phyloP scores from a whole-genome alignment of 2,113 vertebrate species.

The Reinhardtius hippoglossoides region DNA sequence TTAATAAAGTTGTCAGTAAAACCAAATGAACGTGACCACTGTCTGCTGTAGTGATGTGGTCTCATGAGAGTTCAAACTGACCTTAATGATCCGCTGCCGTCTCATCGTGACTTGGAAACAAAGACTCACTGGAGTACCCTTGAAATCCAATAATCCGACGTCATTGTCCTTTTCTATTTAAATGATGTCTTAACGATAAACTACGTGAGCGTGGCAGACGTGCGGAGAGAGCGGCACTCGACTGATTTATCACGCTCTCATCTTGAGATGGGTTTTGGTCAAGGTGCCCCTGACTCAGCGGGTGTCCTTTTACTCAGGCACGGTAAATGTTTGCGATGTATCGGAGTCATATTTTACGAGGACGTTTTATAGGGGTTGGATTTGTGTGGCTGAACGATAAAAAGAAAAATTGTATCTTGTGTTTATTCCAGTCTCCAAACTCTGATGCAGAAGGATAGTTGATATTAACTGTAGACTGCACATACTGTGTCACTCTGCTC shows the following conservation, averaged over 20 bases:
- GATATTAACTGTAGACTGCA: too few relatives aligned
- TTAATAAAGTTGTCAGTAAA: neutral
- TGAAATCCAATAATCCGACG: constrained; percentile 36
- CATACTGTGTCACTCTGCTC: constrained; percentile 15
- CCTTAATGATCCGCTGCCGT: neutral
- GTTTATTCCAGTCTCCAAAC: constrained; percentile 5
- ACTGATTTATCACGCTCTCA: constrained; percentile 64
- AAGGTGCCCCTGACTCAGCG: constrained; percentile 61
- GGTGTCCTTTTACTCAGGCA: constrained; percentile 28
- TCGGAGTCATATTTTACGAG: constrained; percentile 31
- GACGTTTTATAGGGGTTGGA: neutral
- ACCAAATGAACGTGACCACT: constrained; percentile 10
- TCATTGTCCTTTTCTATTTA: constrained; percentile 38
- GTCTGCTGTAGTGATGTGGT: neutral
- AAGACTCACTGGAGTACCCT: constrained; percentile 14
- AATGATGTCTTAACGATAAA: constrained; percentile 53
- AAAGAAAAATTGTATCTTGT: constrained; percentile 7
- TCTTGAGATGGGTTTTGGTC: constrained; percentile 56
- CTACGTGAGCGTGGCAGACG: constrained; percentile 30
- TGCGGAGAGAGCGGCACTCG: constrained; percentile 12
- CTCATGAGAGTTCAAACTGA: constrained; percentile 3
- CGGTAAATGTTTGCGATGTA: constrained; percentile 26
- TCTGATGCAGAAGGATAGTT: neutral
- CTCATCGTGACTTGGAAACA: constrained; percentile 17
- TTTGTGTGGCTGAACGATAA: constrained; percentile 1